Evolutionary conservation across 2,113 vertebrate species (phyloP).

Genomic region (Esox niger): DNA sequence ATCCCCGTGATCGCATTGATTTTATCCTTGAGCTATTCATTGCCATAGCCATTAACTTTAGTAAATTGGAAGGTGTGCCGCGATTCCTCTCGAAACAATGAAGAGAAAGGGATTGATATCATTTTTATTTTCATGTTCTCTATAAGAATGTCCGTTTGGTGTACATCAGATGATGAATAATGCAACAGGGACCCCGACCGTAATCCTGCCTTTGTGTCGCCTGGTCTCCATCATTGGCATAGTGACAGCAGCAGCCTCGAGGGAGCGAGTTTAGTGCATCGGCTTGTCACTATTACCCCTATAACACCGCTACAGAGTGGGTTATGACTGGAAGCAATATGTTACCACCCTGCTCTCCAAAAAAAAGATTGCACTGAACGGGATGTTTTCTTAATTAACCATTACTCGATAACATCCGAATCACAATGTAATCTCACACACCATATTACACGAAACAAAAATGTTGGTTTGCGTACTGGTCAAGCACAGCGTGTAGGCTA

Average conservation of each 20-base stretch:
- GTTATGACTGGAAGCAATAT: slow-evolving; percentile 4
- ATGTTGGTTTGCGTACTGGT: background rate
- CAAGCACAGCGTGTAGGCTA: background rate
- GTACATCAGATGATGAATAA: slow-evolving; percentile 65
- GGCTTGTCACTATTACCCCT: slow-evolving; percentile 46
- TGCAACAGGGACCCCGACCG: slow-evolving; percentile 47
- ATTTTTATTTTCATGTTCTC: slow-evolving; percentile 35
- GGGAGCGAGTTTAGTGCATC: slow-evolving; percentile 51
- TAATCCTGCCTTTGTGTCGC: slow-evolving; percentile 69
- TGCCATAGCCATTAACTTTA: too few relatives aligned
- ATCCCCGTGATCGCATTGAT: background rate
- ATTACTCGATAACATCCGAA: background rate
- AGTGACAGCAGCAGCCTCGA: slow-evolving; percentile 50
- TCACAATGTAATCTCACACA: background rate
- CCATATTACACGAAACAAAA: too few relatives aligned
- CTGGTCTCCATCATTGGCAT: slow-evolving; percentile 42
- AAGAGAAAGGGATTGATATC: background rate
- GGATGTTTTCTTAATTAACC: background rate
- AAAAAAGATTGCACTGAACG: background rate
- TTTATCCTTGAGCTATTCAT: background rate
- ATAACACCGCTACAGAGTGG: slow-evolving; percentile 20
- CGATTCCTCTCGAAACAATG: too few relatives aligned
- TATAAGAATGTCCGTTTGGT: slow-evolving; percentile 62
- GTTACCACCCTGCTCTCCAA: background rate
- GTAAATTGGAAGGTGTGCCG: too few relatives aligned